Base-by-base conservation (phyloP, 2,888 invertebrate genomes). In the Diabrotica balteata region DNA sequence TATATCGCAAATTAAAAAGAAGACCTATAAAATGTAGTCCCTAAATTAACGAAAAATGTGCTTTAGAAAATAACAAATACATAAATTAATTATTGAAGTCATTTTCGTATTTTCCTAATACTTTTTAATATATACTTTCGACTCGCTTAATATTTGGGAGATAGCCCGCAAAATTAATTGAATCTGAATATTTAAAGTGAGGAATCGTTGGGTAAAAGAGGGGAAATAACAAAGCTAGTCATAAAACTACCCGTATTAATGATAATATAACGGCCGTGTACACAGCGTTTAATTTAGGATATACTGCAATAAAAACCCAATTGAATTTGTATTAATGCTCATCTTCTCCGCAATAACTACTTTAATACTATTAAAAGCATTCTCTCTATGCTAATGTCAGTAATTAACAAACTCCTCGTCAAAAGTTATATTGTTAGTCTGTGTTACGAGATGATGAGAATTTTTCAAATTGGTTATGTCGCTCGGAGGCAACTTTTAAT, bases 321-420 rank as follows among this genome's bases (percentile, higher is more conserved):
- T 66, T 65, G 65, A 63, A 67, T 63, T 66, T 65, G 57, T 60
- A 59, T 59, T 65, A 57, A 50, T 66, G 60, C 63, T 57, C 57
- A 68, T 51, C 52, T 47, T 50, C 65, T 64, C 66, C 52, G 46
- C 43, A 67, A 63, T 63, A 67, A 65, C 61, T 58, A 60, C 59
- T 65, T 68, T 68, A 61, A 61, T 61, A 57, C 60, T 61, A 65
- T 65, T 68, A 62, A 65, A 55, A 49, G 50, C 52, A 61, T 61
- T 61, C 61, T 67, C 60, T 62, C 59, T 68, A 68, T 63, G 68
- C 63, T 71, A 67, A 69, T 69, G 51, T 32, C 46, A 7, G 57
- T 67, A 65, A 68, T 71, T 65, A 69, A 66, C 69, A 67, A 71
- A 68, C 61, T 71, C 64, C 59, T 64, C 67, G 68, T 67, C 68